A percentile compares a stretch with the other conserved stretches of the same genome.
Evolutionary conservation across 2,888 invertebrate species (phyloP).

Genomic region (Drosophila kokeensis): DNA sequence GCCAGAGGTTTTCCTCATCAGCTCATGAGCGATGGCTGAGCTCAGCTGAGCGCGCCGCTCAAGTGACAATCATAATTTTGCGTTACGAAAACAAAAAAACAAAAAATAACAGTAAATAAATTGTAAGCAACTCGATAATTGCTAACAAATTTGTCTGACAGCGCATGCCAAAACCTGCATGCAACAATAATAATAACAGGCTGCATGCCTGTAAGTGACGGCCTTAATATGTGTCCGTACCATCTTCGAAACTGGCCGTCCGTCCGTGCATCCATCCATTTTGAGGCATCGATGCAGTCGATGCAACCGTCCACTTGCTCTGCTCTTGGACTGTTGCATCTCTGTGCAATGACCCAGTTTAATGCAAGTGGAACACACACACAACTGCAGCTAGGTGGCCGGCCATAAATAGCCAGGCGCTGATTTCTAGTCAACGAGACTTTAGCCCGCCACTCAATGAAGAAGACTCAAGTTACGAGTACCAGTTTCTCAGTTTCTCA

Average conservation of each 20-base stretch:
- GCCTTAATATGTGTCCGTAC: constrained; percentile 35
- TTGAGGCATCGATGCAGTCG: constrained; percentile 26
- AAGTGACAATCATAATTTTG: constrained; percentile 72
- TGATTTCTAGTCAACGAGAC: constrained; percentile 53
- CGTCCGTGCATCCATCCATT: constrained; percentile 26
- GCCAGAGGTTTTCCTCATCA: constrained; percentile 4
- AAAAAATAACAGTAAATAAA: constrained; percentile 41
- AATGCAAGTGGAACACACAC: constrained; percentile 80
- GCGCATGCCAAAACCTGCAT: constrained; percentile 49
- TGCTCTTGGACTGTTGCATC: constrained; percentile 51
- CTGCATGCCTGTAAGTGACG: constrained; percentile 6
- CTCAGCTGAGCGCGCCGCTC: constrained; percentile 38
- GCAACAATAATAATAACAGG: constrained; percentile 17
- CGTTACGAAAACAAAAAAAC: constrained; percentile 10
- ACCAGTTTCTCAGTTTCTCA: constrained; percentile 55
- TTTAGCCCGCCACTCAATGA: constrained; percentile 42
- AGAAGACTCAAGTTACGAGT: constrained; percentile 65
- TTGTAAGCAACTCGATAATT: constrained; percentile 65
- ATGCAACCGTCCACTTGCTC: constrained; percentile 54
- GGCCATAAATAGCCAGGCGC: constrained; percentile 70
- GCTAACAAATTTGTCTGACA: constrained; percentile 69
- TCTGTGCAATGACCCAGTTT: constrained; percentile 80
- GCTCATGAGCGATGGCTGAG: constrained; percentile 4
- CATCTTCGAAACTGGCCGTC: constrained; percentile 6
- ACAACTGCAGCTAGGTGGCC: constrained; percentile 52